A percentile compares a stretch with the other conserved stretches of the same genome.
Evolutionary conservation across 1,140 invertebrate species (phyloP).

Genomic region (Conus betulinus): DNA sequence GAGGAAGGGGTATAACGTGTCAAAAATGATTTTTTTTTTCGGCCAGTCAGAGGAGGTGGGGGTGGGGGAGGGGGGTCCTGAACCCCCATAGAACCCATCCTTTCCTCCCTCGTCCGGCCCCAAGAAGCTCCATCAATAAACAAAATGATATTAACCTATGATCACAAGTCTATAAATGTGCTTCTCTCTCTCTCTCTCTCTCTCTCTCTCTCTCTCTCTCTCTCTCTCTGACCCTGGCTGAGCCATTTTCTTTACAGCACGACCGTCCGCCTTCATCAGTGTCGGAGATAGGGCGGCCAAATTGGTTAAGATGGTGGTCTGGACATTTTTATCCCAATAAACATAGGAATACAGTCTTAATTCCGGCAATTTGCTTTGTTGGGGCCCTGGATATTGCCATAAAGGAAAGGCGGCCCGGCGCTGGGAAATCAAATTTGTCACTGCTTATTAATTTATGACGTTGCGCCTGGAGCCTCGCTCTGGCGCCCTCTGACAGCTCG

Average conservation of each 20-base stretch:
- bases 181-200: background rate
- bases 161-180: background rate
- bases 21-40: too few species aligned
- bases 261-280: slow-evolving; percentile 23
- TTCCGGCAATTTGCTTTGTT: slow-evolving; percentile 34
- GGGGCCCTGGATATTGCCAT: slow-evolving; percentile 23
- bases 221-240: background rate
- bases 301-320: slow-evolving; percentile 32
- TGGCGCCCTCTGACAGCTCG: slow-evolving; percentile 24
- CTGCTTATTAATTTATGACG: slow-evolving; percentile 42
- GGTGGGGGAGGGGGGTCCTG: too few species aligned
- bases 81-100: too few species aligned
- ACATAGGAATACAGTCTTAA: slow-evolving; percentile 37
- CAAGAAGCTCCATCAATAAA: too few species aligned
- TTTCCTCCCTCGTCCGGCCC: too few species aligned
- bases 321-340: slow-evolving; percentile 37
- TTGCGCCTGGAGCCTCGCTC: slow-evolving; percentile 23
- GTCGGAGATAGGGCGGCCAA: slow-evolving; percentile 1
- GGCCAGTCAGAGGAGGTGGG: too few species aligned
- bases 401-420: slow-evolving; percentile 23
- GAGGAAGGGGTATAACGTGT: too few species aligned
- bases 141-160: too few species aligned
- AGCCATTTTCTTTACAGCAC: slow-evolving; percentile 20
- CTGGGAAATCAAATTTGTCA: slow-evolving; percentile 37
- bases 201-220: slow-evolving; percentile 9